Percentiles rank a stretch among this genome's conserved stretches.
These are phyloP conservation scores for Bellardia bayeri DNA, from an alignment of 2,888 invertebrate genomes.

Conservation along the genomic window DNA sequence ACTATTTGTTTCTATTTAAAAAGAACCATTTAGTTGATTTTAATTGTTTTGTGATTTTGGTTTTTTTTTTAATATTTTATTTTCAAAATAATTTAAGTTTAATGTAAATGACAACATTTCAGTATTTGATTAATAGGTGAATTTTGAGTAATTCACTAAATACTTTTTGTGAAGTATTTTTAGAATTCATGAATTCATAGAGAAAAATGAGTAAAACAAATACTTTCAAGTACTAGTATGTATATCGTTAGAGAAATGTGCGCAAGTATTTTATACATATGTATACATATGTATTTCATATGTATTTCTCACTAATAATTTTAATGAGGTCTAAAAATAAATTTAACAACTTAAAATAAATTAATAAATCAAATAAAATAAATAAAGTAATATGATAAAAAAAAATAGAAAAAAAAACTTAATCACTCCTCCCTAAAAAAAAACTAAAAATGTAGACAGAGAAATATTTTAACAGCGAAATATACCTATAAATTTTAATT, in stretches of 20 bases:
- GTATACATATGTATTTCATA: neutral
- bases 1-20: neutral
- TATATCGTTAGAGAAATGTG: neutral
- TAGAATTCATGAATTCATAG: neutral
- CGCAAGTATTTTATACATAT: neutral
- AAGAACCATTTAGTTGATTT: neutral
- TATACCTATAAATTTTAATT: neutral
- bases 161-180: constrained; percentile 3
- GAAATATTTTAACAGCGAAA: neutral
- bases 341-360: neutral
- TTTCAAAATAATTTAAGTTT: constrained; percentile 3
- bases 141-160: constrained; percentile 23
- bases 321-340: constrained; percentile 2
- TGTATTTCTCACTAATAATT: neutral
- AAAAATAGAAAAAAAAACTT: neutral
- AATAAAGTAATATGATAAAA: neutral
- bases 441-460: neutral
- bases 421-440: neutral
- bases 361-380: neutral
- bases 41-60: neutral
- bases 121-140: constrained; percentile 30
- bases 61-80: constrained; percentile 19
- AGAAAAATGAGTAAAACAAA: neutral
- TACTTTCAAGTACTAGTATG: neutral
- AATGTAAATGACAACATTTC: constrained; percentile 34